Base-by-base conservation (phyloP, 37 sponge, comb jelly and placozoan genomes). In the Chondrosia reniformis region DNA sequence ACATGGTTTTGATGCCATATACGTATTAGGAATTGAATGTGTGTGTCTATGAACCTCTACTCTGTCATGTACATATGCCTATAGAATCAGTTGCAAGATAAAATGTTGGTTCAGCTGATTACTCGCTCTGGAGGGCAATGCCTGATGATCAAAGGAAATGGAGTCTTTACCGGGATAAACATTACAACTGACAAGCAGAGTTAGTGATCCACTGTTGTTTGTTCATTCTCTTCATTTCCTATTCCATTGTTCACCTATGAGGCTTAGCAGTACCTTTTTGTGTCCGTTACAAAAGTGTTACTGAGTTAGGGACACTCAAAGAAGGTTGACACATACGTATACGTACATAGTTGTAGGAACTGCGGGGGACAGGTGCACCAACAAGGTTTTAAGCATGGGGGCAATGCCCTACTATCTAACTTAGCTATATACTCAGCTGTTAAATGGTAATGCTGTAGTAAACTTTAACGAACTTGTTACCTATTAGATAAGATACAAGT, bases 71-170 rank as follows among this genome's bases (percentile, higher is more conserved):
- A 49, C 36, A 64, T 12, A 4, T 2, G n/a, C 22, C 24, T 34
- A 25, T 25, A 69, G 72, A 69, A 69, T 6, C 4, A 41, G 3
- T 44, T 69, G 44, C 72, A 69, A 8, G 72, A 69, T 25, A 40
- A 21, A 44, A 69, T 69, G 72, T 6, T 69, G 72, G 43, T 69
- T 3, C 72, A 69, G 43, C 15, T 69, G 42, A 25, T 34, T 13
- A n/a, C 41, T 34, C 72, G 72, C n/a, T 43, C 24, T 21, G 41
- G 37, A 15, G 41, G n/a, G 44, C 43, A 37, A 21, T 40, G 32
- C 36, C 9, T 69, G 25, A 69, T 31, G 72, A 39, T 36, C 43
- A 69, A 40, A 39, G 37, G 37, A 2, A 40, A 7, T 69, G 72
- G 72, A 40, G 7, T 3, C 44, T 69, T 40, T 69, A 24, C 4